Base-by-base conservation (phyloP, 2,113 vertebrate species). In the Ammodramus savannarum region DNA sequence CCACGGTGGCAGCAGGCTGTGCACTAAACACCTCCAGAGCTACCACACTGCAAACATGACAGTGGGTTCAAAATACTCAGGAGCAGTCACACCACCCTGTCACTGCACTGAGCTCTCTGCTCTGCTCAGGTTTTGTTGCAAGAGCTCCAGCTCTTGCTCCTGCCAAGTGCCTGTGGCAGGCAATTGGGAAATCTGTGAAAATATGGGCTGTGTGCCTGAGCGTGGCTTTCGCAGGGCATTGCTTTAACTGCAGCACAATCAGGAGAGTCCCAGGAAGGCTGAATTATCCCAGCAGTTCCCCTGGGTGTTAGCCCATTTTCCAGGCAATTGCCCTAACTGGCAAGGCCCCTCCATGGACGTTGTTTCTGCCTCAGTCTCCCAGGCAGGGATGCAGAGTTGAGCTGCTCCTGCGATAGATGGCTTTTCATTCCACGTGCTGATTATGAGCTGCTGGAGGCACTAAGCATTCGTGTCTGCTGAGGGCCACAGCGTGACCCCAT, bases 51-150 rank as follows among this genome's bases (percentile, higher is more conserved):
- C 86, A 67, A 72, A 52, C 23, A 63, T 0, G 0, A 32, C 38
- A 67, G 68, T 4, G 44, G 15, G 71, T 85, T 73, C 78, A n/a
- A 58, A 87, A 49, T 16, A 23, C 54, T 52, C 44, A 25, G 65
- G 65, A 65, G 12, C 65, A 62, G 58, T 14, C 8, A 1, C 43
- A 52, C 25, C 61, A 18, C 36, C 48, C 67, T 8, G 55, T 17
- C 89, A 32, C 63, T 0, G 0, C 5, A 3, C 55, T n/a, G 15
- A 85, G 44, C 58, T 36, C 87, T 66, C 46, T 0, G 0, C 62
- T 67, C 49, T 31, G 38, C 14, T 43, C 6, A 16, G 41, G 21
- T 66, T 85, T 69, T 46, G 31, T 41, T 61, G 49, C 15, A n/a
- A 72, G 74, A 82, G 31, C 51, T 73, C 4, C 43, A 43, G 84